Conservation (phyloP, 2,888 invertebrate genomes). For the Slavum lentiscoides region DNA sequence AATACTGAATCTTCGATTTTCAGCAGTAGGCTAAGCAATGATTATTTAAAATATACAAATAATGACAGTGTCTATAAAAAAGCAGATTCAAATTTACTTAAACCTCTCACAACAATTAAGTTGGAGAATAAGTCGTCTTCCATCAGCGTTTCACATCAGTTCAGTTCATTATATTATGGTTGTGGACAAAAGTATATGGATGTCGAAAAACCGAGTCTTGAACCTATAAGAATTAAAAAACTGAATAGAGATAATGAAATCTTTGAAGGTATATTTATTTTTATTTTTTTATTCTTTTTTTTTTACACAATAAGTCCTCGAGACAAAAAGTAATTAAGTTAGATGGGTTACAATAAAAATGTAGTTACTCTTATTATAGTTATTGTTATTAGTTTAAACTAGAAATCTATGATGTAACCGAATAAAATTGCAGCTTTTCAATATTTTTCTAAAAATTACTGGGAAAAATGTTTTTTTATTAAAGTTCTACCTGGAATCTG, state of each 20-base stretch:
- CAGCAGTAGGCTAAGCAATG: not conserved
- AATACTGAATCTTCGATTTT: not conserved
- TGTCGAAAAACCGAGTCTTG: not conserved
- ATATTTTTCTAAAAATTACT: no score
- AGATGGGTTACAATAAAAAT: no score
- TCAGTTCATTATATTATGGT: not conserved
- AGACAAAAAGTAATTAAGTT: no score
- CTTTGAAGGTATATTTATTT: not conserved
- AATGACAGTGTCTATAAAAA: not conserved
- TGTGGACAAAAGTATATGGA: not conserved
- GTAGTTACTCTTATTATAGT: no score
- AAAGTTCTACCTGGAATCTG: no score
- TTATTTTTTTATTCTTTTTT: not conserved
- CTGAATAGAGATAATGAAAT: not conserved
- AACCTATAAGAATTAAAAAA: conserved; percentile 3
- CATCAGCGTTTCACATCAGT: not conserved
- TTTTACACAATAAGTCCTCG: not conserved
- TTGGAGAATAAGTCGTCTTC: not conserved
- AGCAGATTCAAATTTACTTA: not conserved
- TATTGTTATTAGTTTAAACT: no score
- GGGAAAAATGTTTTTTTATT: no score
- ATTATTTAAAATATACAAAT: not conserved
- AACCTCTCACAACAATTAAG: conserved; percentile 1
- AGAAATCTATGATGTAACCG: no score
- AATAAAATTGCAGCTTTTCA: no score